These are phyloP conservation scores for Ictidomys tridecemlineatus DNA, from an alignment of 2,113 vertebrate species.

Conservation along the genomic window DNA sequence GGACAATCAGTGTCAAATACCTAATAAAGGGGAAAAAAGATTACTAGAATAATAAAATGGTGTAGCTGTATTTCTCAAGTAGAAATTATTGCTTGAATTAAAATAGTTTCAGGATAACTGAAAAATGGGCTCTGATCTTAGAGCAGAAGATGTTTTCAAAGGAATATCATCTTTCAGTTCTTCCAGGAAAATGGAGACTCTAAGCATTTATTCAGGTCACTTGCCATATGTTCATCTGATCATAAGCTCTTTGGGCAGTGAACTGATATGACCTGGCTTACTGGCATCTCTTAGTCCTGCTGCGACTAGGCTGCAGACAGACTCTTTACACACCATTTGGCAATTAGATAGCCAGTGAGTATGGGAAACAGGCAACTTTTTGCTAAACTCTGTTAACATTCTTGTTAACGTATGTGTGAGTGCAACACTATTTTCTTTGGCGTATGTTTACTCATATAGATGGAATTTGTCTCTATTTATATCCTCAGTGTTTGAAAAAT, in stretches of 20 bases:
- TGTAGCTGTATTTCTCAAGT: background rate
- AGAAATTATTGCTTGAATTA: background rate
- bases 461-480: constrained; percentile 34
- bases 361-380: background rate
- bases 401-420: background rate
- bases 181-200: constrained; percentile 4
- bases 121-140: constrained; percentile 31
- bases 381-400: background rate
- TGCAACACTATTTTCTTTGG: background rate
- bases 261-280: constrained; percentile 15
- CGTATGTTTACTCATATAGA: background rate
- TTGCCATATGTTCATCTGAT: constrained; percentile 44
- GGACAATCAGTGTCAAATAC: background rate
- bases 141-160: constrained; percentile 44
- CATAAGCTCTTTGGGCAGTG: constrained; percentile 41
- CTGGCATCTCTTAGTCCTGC: background rate
- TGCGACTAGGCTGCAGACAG: background rate
- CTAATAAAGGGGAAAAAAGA: background rate
- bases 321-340: background rate
- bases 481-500: background rate
- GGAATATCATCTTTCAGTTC: constrained; percentile 1
- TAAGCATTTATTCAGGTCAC: constrained; percentile 61
- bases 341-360: background rate
- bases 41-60: background rate
- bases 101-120: background rate